A percentile compares a stretch with the other conserved stretches of the same genome.
Evolutionary conservation across 2,797 vertebrate genomes (phyloP).

Genomic region (Diplodus sargus): DNA sequence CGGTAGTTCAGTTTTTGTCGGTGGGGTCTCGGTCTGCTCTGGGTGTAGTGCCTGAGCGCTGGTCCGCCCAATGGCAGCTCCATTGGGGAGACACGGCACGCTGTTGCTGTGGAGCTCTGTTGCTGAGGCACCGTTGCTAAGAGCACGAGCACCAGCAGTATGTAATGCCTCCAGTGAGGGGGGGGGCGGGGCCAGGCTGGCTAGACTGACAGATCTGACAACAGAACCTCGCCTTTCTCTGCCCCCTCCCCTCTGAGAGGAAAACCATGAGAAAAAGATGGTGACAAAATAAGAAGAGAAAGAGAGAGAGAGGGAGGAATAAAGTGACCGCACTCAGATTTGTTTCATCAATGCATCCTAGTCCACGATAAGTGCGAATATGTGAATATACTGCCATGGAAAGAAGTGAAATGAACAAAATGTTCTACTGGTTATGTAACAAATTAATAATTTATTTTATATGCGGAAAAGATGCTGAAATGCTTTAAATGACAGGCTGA

Average conservation of each 20-base stretch:
- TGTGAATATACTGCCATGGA: conserved; percentile 6
- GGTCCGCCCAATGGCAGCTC: conserved; percentile 86
- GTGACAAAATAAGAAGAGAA: conserved; percentile 63
- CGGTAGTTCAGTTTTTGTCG: conserved; percentile 84
- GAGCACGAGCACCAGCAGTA: conserved; percentile 82
- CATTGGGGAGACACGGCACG: conserved; percentile 86
- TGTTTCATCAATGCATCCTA: conserved; percentile 31
- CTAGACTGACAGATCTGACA: conserved; percentile 83
- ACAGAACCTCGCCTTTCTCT: conserved; percentile 81
- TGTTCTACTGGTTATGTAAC: conserved; percentile 75
- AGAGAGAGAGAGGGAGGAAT: conserved; percentile 23
- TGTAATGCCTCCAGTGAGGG: conserved; percentile 78
- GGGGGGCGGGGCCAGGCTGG: conserved; percentile 73
- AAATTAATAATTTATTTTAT: conserved; percentile 79
- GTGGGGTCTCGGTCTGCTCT: conserved; percentile 85
- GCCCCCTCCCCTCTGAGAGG: conserved; percentile 69
- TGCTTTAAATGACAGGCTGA: conserved; percentile 40
- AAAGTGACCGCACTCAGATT: conserved; percentile 37
- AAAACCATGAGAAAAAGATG: conserved; percentile 69
- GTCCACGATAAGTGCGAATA: neutral
- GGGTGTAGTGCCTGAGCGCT: conserved; percentile 85
- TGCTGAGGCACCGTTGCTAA: conserved; percentile 86
- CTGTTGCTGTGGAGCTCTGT: conserved; percentile 84
- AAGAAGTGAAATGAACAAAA: conserved; percentile 59
- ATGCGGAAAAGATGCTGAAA: conserved; percentile 64